phyloP scores from a whole-genome alignment of 1,140 invertebrate species.

The Harpegnathos saltator region DNA sequence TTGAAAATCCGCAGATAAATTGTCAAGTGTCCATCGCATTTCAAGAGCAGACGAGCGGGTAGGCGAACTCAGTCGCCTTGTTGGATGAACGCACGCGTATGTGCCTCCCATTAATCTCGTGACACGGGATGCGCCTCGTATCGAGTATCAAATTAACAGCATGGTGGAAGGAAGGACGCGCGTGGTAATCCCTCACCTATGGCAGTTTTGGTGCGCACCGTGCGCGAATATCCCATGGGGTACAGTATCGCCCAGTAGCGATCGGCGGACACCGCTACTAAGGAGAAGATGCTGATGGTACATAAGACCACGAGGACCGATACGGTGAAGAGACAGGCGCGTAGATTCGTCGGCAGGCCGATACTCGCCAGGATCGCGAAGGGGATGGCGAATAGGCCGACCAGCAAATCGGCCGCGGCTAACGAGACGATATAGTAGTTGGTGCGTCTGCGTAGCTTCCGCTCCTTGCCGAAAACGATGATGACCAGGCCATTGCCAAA shows the following conservation, averaged over 20 bases:
- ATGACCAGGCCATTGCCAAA: conserved; percentile 95
- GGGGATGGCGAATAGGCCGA: conserved; percentile 92
- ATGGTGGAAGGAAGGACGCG: neutral
- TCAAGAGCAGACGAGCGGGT: neutral
- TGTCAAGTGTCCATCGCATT: too few relatives aligned
- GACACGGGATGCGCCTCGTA: neutral
- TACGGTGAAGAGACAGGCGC: conserved; percentile 94
- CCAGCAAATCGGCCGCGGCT: conserved; percentile 94
- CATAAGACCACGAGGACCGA: conserved; percentile 95
- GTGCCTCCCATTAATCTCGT: neutral
- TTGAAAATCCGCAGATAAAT: too few relatives aligned
- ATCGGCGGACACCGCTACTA: conserved; percentile 96
- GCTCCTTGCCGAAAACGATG: conserved; percentile 92
- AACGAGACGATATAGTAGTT: conserved; percentile 97
- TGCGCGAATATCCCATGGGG: conserved; percentile 95
- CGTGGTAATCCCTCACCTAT: conserved; percentile 88
- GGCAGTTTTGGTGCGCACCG: conserved; percentile 93
- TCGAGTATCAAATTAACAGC: conserved; percentile 34
- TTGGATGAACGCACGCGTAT: neutral
- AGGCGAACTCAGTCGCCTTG: neutral
- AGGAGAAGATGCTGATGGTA: conserved; percentile 96
- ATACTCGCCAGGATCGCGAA: conserved; percentile 93
- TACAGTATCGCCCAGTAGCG: conserved; percentile 96
- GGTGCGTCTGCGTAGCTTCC: conserved; percentile 91
- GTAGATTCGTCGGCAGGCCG: conserved; percentile 91